Evolutionary conservation across 2,888 invertebrate genomes (phyloP), one percentile per base, ranked within the genome.

Genomic region (Boloria selene): DNA sequence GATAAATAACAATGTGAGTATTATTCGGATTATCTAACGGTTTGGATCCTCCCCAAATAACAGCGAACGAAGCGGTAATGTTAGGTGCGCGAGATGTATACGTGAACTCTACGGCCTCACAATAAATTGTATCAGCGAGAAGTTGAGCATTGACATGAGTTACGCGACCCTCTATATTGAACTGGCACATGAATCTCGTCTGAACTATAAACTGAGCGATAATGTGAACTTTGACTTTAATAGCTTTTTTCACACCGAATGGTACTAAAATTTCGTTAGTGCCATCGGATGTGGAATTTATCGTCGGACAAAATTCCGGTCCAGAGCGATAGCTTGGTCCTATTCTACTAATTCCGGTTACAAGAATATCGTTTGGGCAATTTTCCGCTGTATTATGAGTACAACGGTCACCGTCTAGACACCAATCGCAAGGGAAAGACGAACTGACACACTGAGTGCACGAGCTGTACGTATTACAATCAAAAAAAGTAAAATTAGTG

Each of bases 341-440:
- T 78, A 97, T 95, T 80, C 98, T 94, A 87, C 96, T 97, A 69
- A 98, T 95, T 58, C 98, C 98, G 51, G 97, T 98, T 53, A 98
- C 97, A 69, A 98, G 93, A 77, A 98, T 97, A 84, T 98, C 98
- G 85, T 98, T 97, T 67, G 97, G 94, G 86, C 98, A 99, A 86
- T 98, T 97, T 87, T 98, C 97, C 10, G 98, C 98, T 0, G 98
- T 97, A 82, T 98, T 97, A 80, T 98, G 98, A 0, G 98, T 98
- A 87, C 99, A 99, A 64, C 97, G 94, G 88, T 98, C 98, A 13
- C 97, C 97, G 82, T 98, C 97, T 22, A 98, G 98, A 86, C 99
- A 99, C 99, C 99, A 98, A 85, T 99, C 98, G 86, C 99, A 99
- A 0, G 99, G 98, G 85, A 98, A 99, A 63, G 96, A 96, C 17